Base-by-base conservation (phyloP, 2,888 invertebrate genomes). In the Argyresthia goedartella region DNA sequence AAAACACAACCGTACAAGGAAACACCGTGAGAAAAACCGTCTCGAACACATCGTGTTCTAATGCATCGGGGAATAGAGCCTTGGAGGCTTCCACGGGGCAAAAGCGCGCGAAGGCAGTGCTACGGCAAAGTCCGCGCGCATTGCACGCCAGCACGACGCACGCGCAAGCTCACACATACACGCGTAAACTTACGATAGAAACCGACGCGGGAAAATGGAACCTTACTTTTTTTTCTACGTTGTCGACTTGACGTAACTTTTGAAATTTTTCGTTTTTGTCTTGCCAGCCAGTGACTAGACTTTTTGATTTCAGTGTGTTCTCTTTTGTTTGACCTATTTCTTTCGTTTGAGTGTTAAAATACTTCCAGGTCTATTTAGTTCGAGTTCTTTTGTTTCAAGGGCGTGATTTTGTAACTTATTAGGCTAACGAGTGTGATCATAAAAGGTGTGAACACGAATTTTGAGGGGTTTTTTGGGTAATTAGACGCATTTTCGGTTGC, bases 21-120 rank as follows among this genome's bases (percentile, higher is more conserved):
- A 35, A 16, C 33, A 74, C 74, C 79, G 79, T 82, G 81, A 80
- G 81, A 81, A 81, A 75, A 76, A 4, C 73, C 66, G 72, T 65
- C 67, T 71, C 64, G 65, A 68, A 70, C 66, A 48, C 66, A 68
- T 71, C 70, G 70, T 69, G 68, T 69, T 74, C 69, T 73, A 73
- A 76, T 69, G 73, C 71, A 73, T 76, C 71, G 65, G 68, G 62
- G 61, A 61, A 64, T 69, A 25, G 25, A 64, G 64, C 60, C 61
- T 25, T 69, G 73, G 74, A 79, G 81, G 82, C 77, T 79, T 76
- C 68, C 66, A 72, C 72, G 76, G 74, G 73, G 68, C 76, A 82
- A 86, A 84, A 84, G 85, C 84, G 84, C 85, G 86, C 82, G 82
- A 84, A 85, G 77, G 77, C 85, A 86, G 86, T 86, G 76, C 75